phyloP scores from a whole-genome alignment of 2,888 invertebrate genomes.

The Ryuthela nishihirai region DNA sequence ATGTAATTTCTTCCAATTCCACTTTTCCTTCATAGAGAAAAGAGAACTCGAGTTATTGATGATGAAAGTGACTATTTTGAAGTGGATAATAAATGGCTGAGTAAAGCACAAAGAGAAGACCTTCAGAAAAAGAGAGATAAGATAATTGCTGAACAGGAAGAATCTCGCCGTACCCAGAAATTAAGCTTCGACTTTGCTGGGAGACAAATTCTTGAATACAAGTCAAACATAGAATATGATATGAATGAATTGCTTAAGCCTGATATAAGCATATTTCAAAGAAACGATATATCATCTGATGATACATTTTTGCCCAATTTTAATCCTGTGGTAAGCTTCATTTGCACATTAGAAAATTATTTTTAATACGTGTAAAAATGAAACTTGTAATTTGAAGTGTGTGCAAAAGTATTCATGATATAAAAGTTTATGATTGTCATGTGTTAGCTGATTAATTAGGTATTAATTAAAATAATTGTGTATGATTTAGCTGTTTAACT shows the following conservation, averaged over 20 bases:
- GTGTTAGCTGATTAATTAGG: too few species aligned
- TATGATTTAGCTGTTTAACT: too few species aligned
- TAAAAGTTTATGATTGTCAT: too few species aligned
- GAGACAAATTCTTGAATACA: conserved; percentile 42
- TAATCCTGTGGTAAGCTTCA: conserved; percentile 22
- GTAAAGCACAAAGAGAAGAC: conserved; percentile 60
- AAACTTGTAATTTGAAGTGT: too few species aligned
- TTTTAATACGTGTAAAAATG: neutral
- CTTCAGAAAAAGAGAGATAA: conserved; percentile 60
- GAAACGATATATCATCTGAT: conserved; percentile 1
- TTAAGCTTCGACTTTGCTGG: conserved; percentile 75
- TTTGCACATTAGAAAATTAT: neutral
- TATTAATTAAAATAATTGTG: too few species aligned
- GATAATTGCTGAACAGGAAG: conserved; percentile 64
- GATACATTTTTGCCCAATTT: too few species aligned
- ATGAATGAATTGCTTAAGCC: conserved; percentile 19
- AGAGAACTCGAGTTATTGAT: conserved; percentile 74
- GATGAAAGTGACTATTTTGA: conserved; percentile 90
- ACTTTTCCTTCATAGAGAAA: too few species aligned
- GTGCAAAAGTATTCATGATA: too few species aligned
- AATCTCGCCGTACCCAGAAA: conserved; percentile 63
- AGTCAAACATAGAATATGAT: conserved; percentile 11
- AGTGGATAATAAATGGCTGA: conserved; percentile 77
- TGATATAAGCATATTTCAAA: conserved; percentile 26
- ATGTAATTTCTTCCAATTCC: too few species aligned